These are phyloP conservation scores for Trachops cirrhosus DNA, from an alignment of 2,797 vertebrate species.

Conservation along the genomic window DNA sequence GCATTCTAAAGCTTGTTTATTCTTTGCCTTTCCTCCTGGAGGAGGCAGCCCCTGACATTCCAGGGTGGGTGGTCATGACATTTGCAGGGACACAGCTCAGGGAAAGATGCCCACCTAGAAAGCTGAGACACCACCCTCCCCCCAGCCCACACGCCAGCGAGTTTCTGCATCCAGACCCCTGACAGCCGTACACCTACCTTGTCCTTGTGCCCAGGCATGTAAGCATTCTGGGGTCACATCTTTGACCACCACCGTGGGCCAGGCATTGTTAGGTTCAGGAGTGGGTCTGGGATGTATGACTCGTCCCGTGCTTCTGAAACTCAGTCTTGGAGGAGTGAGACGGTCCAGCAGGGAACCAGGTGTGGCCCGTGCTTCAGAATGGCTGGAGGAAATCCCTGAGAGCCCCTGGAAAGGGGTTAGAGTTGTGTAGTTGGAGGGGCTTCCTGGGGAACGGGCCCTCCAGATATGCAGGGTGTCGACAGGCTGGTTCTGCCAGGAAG, in stretches of 20 bases:
- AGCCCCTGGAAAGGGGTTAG: not conserved
- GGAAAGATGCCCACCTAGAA: not conserved
- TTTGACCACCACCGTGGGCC: not conserved
- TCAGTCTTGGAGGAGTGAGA: not conserved
- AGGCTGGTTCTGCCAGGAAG: not conserved
- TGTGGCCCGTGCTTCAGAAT: rapidly evolving
- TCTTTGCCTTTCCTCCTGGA: not conserved
- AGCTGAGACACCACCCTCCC: not conserved
- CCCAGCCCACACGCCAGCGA: rapidly evolving
- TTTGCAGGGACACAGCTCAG: not conserved
- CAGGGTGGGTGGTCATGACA: not conserved
- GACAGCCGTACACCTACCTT: not conserved
- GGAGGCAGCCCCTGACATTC: not conserved
- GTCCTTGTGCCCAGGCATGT: rapidly evolving
- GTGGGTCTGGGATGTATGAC: not conserved
- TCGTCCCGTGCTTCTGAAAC: not conserved
- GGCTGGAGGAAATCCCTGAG: not conserved
- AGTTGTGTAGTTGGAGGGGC: not conserved
- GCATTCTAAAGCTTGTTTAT: not conserved
- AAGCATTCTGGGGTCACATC: not conserved
- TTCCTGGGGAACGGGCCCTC: not conserved
- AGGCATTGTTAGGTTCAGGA: not conserved
- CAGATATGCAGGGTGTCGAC: not conserved
- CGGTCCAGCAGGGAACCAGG: not conserved
- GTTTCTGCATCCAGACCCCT: rapidly evolving